Evolutionary conservation across 2,113 vertebrate genomes (phyloP).

Genomic region (Lipophrys pholis): DNA sequence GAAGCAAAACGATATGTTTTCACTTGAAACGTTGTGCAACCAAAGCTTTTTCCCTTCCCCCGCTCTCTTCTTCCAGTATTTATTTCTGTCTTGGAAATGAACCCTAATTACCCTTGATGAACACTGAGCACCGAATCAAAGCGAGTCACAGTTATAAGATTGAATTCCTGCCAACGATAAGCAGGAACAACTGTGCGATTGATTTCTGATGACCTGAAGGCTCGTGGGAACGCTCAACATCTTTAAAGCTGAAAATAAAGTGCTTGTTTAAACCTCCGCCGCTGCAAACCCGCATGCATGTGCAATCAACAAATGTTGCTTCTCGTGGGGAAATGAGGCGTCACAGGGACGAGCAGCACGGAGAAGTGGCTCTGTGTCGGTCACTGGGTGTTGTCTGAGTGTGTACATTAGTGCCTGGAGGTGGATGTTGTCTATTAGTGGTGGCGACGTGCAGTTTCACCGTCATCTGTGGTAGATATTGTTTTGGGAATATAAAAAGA

Average conservation of each 20-base stretch:
- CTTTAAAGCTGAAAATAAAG: constrained; percentile 8
- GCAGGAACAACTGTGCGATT: not conserved
- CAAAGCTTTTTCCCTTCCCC: not conserved
- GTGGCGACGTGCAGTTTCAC: constrained; percentile 11
- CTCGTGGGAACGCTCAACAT: constrained; percentile 26
- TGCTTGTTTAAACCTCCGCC: not conserved
- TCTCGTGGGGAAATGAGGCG: too few species aligned
- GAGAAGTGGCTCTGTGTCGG: not conserved
- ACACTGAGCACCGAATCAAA: not conserved
- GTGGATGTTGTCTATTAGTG: constrained; percentile 4
- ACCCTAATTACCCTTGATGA: constrained; percentile 15
- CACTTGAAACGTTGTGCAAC: too few species aligned
- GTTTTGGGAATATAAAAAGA: constrained; percentile 32
- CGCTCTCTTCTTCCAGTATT: constrained; percentile 16
- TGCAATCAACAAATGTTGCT: constrained; percentile 27
- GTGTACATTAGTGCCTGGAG: not conserved
- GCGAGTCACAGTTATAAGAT: not conserved
- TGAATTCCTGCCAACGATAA: not conserved
- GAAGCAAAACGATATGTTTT: too few species aligned
- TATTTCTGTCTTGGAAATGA: not conserved
- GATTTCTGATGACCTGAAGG: constrained; percentile 28
- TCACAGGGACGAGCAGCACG: too few species aligned
- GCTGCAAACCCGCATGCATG: constrained; percentile 42
- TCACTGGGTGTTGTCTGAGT: constrained; percentile 35
- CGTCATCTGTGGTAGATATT: not conserved